Evolutionary conservation across 2,888 invertebrate genomes (phyloP).

Genomic region (Agrotis clavis): DNA sequence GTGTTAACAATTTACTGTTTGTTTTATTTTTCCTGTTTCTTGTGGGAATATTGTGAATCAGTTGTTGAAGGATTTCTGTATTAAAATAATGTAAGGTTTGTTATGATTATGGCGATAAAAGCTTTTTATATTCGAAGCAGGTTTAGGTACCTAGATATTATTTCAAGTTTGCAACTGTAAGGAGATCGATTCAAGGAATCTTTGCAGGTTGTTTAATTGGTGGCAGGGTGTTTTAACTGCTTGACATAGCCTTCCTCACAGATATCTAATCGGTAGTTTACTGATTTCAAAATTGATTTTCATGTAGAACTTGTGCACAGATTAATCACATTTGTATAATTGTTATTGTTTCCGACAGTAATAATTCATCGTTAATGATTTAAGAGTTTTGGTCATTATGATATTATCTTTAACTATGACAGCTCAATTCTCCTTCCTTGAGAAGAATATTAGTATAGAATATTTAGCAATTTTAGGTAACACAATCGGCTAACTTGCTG

Average conservation of each 20-base stretch:
- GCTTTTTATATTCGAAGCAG: constrained; percentile 1
- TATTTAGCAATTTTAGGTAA: background rate
- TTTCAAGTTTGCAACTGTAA: background rate
- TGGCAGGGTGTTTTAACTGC: too few species aligned
- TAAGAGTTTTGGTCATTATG: background rate
- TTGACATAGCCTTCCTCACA: too few species aligned
- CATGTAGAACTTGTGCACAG: too few species aligned
- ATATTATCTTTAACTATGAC: background rate
- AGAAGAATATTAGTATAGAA: too few species aligned
- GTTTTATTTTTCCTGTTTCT: constrained; percentile 44
- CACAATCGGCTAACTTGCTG: background rate
- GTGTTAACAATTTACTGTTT: constrained; percentile 24
- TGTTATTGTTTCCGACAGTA: too few species aligned
- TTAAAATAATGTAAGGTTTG: constrained; percentile 12
- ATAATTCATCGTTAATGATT: background rate
- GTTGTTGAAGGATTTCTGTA: constrained; percentile 45
- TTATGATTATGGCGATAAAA: constrained; percentile 13
- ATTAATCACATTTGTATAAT: too few species aligned
- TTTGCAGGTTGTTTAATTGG: background rate
- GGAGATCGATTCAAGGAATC: constrained; percentile 1
- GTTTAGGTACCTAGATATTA: background rate
- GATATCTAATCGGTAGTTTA: too few species aligned
- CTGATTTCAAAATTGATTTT: background rate
- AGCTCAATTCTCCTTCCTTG: background rate
- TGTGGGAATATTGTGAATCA: constrained; percentile 43